Conservation (phyloP, 2,888 invertebrate genomes). For the Arge pagana region DNA sequence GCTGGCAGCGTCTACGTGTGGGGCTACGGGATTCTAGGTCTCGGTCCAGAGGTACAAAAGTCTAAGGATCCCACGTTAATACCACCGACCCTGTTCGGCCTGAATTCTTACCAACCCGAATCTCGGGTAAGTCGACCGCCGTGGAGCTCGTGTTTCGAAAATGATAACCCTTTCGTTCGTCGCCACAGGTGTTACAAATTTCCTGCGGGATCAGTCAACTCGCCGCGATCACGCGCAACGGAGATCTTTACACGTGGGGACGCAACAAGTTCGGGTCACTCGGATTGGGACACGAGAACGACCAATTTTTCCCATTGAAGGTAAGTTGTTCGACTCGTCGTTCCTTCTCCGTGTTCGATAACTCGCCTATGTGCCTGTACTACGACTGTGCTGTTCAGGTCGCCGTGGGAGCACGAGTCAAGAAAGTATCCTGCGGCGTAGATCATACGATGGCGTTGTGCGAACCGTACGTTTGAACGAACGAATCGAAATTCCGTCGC, state of each 20-base stretch:
- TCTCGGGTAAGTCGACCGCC: slow-evolving; percentile 61
- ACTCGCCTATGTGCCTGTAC: too few relatives aligned
- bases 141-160: too few relatives aligned
- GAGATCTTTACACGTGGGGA: slow-evolving; percentile 93
- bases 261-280: slow-evolving; percentile 82
- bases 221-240: slow-evolving; percentile 80
- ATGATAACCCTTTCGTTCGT: background rate
- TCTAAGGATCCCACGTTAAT: slow-evolving; percentile 72
- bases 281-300: slow-evolving; percentile 78
- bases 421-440: slow-evolving; percentile 78
- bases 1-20: slow-evolving; percentile 86
- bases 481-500: background rate
- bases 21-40: slow-evolving; percentile 92
- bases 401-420: slow-evolving; percentile 76
- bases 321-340: slow-evolving; percentile 56
- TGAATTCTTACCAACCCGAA: slow-evolving; percentile 79
- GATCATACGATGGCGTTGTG: slow-evolving; percentile 84
- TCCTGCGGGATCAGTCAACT: slow-evolving; percentile 76
- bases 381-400: slow-evolving; percentile 56
- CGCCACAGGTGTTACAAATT: slow-evolving; percentile 61
- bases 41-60: slow-evolving; percentile 78
- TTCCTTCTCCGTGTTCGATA: background rate
- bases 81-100: slow-evolving; percentile 82
- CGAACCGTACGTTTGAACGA: slow-evolving; percentile 67
- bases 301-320: slow-evolving; percentile 89